Conservation (phyloP, 2,797 vertebrate species). For the Selene dorsalis region DNA sequence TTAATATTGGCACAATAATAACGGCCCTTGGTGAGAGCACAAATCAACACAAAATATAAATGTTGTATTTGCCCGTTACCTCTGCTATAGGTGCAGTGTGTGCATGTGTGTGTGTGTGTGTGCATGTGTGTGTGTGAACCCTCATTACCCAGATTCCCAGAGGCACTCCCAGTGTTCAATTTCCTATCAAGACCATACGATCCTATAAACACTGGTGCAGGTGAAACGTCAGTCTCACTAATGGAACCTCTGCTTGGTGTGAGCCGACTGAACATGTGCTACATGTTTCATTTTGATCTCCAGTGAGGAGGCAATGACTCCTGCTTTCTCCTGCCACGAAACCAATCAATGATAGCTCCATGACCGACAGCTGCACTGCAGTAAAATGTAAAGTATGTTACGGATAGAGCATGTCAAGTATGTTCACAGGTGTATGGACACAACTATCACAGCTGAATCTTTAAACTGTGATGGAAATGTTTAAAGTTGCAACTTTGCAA, state of each 20-base stretch:
- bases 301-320: constrained; percentile 3
- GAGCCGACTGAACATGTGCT: constrained; percentile 25
- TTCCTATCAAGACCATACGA: constrained; percentile 41
- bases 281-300: constrained; percentile 34
- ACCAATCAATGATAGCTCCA: constrained; percentile 38
- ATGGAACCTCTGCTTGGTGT: constrained; percentile 28
- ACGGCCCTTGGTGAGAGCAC: too few species aligned
- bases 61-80: too few species aligned
- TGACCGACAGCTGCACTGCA: constrained; percentile 35
- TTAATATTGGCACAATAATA: too few species aligned
- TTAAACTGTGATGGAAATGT: not conserved
- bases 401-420: constrained; percentile 11
- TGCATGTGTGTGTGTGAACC: not conserved
- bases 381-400: constrained; percentile 15
- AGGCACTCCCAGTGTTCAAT: constrained; percentile 11
- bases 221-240: constrained; percentile 28
- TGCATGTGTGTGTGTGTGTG: constrained; percentile 22
- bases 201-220: constrained; percentile 28
- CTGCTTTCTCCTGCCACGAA: not conserved
- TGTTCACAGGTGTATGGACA: constrained; percentile 4
- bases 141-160: constrained; percentile 27
- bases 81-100: not conserved
- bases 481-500: not conserved
- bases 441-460: not conserved
- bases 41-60: too few species aligned